A percentile compares a stretch with the other conserved stretches of the same genome.
These are phyloP conservation scores for Drosophila phalerata DNA, from an alignment of 2,888 invertebrate genomes.

Conservation along the genomic window DNA sequence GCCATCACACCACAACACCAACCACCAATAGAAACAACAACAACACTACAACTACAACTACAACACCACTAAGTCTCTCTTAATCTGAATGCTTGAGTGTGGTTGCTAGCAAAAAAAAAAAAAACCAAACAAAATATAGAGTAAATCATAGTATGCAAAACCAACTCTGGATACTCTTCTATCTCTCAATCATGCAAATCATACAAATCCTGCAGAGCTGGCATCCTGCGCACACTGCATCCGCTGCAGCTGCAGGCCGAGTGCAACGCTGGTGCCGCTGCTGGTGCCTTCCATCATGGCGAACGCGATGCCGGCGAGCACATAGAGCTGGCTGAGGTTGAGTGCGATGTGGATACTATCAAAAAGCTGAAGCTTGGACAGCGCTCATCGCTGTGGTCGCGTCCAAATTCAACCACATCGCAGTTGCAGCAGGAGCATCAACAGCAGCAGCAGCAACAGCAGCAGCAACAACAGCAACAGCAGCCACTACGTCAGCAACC, in stretches of 20 bases:
- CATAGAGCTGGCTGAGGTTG: slow-evolving; percentile 89
- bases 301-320: slow-evolving; percentile 82
- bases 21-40: slow-evolving; percentile 34
- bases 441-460: slow-evolving; percentile 74
- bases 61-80: slow-evolving; percentile 73
- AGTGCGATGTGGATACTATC: slow-evolving; percentile 91
- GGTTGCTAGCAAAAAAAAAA: slow-evolving; percentile 51
- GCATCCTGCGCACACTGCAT: slow-evolving; percentile 88
- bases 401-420: slow-evolving; percentile 86
- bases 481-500: slow-evolving; percentile 60
- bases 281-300: slow-evolving; percentile 73
- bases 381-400: slow-evolving; percentile 90
- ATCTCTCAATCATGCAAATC: slow-evolving; percentile 29
- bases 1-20: slow-evolving; percentile 39
- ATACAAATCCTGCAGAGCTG: slow-evolving; percentile 73
- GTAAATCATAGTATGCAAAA: slow-evolving; percentile 34
- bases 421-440: slow-evolving; percentile 81
- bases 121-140: too few species aligned
- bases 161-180: slow-evolving; percentile 71
- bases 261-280: slow-evolving; percentile 68
- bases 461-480: slow-evolving; percentile 87
- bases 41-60: slow-evolving; percentile 24
- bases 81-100: slow-evolving; percentile 64
- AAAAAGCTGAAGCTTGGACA: slow-evolving; percentile 90
- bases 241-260: slow-evolving; percentile 87